Evolutionary conservation across 2,888 invertebrate species (phyloP).

Genomic region (Torymus auratus): DNA sequence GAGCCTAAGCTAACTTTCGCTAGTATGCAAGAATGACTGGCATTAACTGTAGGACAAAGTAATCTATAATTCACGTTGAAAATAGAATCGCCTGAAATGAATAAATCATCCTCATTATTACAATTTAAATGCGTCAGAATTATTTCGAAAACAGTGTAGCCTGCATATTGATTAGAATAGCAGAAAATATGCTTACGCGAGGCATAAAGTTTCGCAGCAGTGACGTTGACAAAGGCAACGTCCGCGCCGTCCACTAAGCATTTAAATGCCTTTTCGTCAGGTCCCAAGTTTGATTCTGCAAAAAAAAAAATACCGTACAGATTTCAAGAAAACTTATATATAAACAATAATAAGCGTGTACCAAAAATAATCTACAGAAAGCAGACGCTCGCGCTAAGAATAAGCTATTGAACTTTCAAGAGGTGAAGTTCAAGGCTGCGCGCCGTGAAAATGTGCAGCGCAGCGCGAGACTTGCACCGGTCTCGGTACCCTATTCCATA

Average conservation of each 20-base stretch:
- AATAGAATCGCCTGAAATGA: conserved; percentile 10
- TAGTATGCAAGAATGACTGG: conserved; percentile 11
- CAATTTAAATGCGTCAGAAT: no score
- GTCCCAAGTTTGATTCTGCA: background rate
- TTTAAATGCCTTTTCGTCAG: conserved; percentile 64
- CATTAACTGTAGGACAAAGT: conserved; percentile 4
- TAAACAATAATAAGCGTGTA: background rate
- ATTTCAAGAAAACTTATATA: background rate
- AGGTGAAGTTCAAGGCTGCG: no score
- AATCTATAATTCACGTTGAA: conserved; percentile 32
- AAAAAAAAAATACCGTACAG: background rate
- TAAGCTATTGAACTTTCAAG: no score
- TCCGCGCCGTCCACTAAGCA: conserved; percentile 85
- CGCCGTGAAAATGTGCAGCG: no score
- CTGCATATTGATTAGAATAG: no score
- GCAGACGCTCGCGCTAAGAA: no score
- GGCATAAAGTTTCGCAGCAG: conserved; percentile 77
- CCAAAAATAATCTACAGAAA: no score
- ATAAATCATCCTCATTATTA: no score
- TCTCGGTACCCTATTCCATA: no score
- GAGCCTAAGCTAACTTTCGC: conserved; percentile 42
- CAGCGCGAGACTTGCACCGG: no score
- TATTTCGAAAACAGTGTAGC: no score
- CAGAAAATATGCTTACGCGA: conserved; percentile 75
- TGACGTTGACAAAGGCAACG: conserved; percentile 86